These are phyloP conservation scores for Acanthurus lineatus DNA, from an alignment of 2,797 vertebrate species.

Conservation along the genomic window DNA sequence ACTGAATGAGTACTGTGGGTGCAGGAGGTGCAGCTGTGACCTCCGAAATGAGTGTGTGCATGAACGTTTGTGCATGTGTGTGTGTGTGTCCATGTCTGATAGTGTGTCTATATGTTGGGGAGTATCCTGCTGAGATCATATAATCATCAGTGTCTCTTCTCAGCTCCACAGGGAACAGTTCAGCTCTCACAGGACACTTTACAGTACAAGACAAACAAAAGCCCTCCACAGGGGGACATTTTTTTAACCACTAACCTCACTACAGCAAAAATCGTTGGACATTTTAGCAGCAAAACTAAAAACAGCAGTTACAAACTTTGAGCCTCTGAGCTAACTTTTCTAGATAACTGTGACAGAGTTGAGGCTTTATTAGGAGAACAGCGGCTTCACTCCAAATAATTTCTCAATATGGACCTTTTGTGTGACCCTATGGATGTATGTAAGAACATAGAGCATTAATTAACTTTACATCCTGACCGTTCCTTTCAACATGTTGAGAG, in stretches of 20 bases:
- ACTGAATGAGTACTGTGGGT: slow-evolving; percentile 61
- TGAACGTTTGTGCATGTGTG: slow-evolving; percentile 16
- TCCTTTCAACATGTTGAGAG: too few species aligned
- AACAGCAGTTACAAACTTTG: too few species aligned
- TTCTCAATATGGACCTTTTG: too few species aligned
- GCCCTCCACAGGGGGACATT: neutral
- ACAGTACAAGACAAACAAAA: slow-evolving; percentile 22
- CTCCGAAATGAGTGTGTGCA: slow-evolving; percentile 36
- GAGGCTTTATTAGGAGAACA: too few species aligned
- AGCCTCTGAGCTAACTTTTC: too few species aligned
- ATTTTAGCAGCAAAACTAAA: too few species aligned
- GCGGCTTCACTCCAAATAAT: too few species aligned
- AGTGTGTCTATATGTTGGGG: slow-evolving; percentile 38
- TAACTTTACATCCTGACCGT: too few species aligned
- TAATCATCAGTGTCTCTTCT: slow-evolving; percentile 48
- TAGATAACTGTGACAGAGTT: too few species aligned
- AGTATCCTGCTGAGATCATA: slow-evolving; percentile 57
- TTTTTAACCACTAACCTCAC: neutral
- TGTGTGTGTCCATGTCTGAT: slow-evolving; percentile 29
- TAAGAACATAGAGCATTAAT: too few species aligned
- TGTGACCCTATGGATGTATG: too few species aligned
- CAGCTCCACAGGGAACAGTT: slow-evolving; percentile 30
- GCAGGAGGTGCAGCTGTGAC: slow-evolving; percentile 76
- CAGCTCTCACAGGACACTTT: slow-evolving; percentile 29
- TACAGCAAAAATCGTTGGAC: too few species aligned